Evolutionary conservation across 2,797 vertebrate genomes (phyloP), one percentile per base, ranked within the genome.

Genomic region (Euthynnus affinis): DNA sequence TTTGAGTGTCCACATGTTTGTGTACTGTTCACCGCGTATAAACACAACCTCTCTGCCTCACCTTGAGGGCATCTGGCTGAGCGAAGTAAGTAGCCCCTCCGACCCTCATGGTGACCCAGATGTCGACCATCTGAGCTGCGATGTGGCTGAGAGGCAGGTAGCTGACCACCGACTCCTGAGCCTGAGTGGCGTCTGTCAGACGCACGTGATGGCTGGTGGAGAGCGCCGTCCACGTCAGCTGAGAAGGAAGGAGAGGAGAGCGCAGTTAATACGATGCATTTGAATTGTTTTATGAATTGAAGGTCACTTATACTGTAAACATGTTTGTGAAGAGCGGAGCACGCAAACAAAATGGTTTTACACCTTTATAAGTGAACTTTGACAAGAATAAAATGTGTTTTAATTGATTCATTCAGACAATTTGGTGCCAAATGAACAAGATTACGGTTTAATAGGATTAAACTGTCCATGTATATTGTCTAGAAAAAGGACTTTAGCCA

Each of bases 141-240:
- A 99, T 79, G 82, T 99, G 98, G 79, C 98, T 99, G 77, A 99
- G 97, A 0, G 98, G 98, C 68, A 99, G 95, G 85, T 99, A 99
- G 88, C 98, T 99, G 85, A 99, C 90, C 80, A 98, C 94, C 0
- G 49, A 0, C 80, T 99, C 97, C 92, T 97, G 97, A 14, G 66
- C 69, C 8, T 86, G 58, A 0, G 42, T 32, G 8, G 94, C 91
- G 0, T 90, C 86, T 0, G 6, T 66, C 63, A 98, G 88, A 0
- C 2, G 0, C 0, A 96, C 87, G 0, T 93, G 94, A 0, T 23
- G 77, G 0, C 89, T 62, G 0, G 93, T 93, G 0, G 86, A 70
- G 0, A 58, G 37, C 0, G 97, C 96, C 0, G 94, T 97, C 98
- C 98, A 99, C 0, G 97, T 99, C 60, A 99, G 78, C 98, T 99